Conservation (phyloP, 2,113 vertebrate species). For the Paramisgurnus dabryanus region DNA sequence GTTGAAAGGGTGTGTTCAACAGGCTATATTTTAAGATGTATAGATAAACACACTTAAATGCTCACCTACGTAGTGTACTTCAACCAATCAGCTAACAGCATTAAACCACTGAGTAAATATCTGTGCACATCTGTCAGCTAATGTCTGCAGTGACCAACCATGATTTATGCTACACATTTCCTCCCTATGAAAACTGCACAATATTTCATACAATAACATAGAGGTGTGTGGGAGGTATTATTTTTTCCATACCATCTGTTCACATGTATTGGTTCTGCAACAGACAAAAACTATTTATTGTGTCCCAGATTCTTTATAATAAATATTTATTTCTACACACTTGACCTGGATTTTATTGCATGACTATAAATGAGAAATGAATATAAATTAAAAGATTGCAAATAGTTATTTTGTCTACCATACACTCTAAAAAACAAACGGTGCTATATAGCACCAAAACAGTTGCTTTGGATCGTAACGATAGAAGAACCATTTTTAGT, state of each 20-base stretch:
- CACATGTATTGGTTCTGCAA: background rate
- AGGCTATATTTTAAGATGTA: background rate
- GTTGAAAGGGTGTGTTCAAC: background rate
- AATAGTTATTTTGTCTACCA: too few relatives aligned
- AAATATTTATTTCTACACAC: background rate
- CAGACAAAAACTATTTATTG: constrained; percentile 7
- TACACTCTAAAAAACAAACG: too few relatives aligned
- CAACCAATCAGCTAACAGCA: background rate
- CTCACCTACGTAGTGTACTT: background rate
- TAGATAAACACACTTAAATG: background rate
- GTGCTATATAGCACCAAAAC: too few relatives aligned
- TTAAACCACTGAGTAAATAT: constrained; percentile 7
- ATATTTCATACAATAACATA: background rate
- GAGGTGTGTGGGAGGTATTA: background rate
- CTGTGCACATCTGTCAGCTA: background rate
- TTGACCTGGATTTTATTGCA: background rate
- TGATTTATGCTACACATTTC: background rate
- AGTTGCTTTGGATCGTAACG: too few relatives aligned
- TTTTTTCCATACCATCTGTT: background rate
- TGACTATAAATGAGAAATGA: too few relatives aligned
- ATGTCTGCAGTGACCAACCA: background rate
- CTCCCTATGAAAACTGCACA: background rate
- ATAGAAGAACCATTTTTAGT: too few relatives aligned
- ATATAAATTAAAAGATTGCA: too few relatives aligned
- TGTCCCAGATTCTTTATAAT: background rate